Evolutionary conservation across 2,797 vertebrate genomes (phyloP), one percentile per base, ranked within the genome.

Genomic region (Myotis vivesi): DNA sequence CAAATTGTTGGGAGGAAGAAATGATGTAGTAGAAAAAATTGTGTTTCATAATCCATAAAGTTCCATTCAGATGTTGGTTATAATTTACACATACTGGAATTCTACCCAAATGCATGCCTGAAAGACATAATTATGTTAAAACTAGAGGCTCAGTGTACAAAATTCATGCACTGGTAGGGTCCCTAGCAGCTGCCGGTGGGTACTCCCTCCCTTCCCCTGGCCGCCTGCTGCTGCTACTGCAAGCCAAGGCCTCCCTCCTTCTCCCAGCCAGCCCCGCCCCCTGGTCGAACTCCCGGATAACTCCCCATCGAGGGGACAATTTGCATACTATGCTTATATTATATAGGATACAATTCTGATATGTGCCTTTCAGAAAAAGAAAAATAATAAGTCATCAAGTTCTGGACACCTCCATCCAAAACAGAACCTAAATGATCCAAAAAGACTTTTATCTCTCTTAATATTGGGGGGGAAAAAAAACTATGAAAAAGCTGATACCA

Each of bases 101-200:
- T 73, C 11, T 75, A 33, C 73, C 73, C 64, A 49, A 92, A 71
- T 17, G 13, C 46, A 55, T 55, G 30, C 55, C 79, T 86, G 62
- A 64, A 92, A 95, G 49, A 12, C 38, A 85, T 36, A 71, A 16
- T 71, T 81, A 16, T 55, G 41, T 59, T 95, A 93, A 87, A 57
- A 62, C 59, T 62, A 62, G 59, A 62, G 59, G 59, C 28, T 13
- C 28, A 30, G 25, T 59, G 57, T 5, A 28, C 57, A 59, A 59
- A 59, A 59, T 59, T 3, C 6, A 1, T 59, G 57, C 28, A 62
- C 28, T 30, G 5, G 59, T 62, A 62, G 59, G 59, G 28, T 62
- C 59, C 13, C 28, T 62, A 62, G 59, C 6, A 6, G 12, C 59
- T 62, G 5, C 28, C 28, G 7, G 12, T 3, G 3, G 25, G 28